phyloP scores from a whole-genome alignment of 2,888 invertebrate genomes.

The Andrena praecox region DNA sequence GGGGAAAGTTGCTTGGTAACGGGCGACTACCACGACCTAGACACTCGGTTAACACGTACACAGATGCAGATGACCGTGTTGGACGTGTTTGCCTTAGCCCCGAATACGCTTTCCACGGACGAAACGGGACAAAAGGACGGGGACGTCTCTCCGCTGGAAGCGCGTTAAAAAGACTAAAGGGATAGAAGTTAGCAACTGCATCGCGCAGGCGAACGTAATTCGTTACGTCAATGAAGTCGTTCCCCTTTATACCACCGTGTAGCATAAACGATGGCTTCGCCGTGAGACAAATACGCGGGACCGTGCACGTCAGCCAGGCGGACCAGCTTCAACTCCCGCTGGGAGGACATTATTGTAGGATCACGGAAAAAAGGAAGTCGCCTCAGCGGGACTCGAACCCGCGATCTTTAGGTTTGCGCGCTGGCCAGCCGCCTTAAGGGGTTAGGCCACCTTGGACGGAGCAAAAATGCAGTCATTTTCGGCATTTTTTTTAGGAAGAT shows the following conservation, averaged over 20 bases:
- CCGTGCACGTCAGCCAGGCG: too few relatives aligned
- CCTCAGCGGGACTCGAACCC: too few relatives aligned
- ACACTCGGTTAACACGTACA: slow-evolving; percentile 29
- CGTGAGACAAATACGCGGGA: background rate
- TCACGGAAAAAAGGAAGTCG: too few relatives aligned
- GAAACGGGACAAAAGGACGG: background rate
- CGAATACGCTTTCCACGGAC: background rate
- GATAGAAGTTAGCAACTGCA: slow-evolving; percentile 6
- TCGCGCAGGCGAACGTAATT: background rate
- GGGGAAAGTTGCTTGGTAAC: slow-evolving; percentile 29
- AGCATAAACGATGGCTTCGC: background rate
- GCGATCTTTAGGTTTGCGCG: too few relatives aligned
- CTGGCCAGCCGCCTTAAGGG: too few relatives aligned
- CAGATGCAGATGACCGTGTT: background rate
- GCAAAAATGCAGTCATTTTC: too few relatives aligned
- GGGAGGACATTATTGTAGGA: background rate
- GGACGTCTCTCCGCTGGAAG: background rate
- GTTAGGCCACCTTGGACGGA: too few relatives aligned
- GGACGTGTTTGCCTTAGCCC: slow-evolving; percentile 27
- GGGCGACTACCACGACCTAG: background rate
- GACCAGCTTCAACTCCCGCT: too few relatives aligned
- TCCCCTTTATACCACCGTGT: background rate
- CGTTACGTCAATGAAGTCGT: slow-evolving; percentile 7
- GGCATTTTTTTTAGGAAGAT: too few relatives aligned
- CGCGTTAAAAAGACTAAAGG: slow-evolving; percentile 3